phyloP scores from a whole-genome alignment of 2,797 vertebrate species.

The Diglossa cyanea region DNA sequence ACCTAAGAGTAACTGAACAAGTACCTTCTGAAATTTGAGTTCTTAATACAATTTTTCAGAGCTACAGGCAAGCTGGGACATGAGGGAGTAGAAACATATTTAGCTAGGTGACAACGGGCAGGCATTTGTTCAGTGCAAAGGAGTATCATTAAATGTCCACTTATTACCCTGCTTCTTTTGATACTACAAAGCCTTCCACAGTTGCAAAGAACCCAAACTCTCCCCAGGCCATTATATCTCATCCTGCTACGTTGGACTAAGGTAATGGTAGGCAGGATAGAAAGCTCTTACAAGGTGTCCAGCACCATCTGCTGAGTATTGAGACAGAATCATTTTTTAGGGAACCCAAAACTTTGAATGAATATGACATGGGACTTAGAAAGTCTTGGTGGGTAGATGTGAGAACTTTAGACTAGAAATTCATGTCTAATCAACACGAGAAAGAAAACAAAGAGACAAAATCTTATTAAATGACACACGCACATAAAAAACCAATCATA shows the following conservation, averaged over 20 bases:
- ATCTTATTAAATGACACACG: background rate
- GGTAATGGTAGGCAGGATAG: background rate
- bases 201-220: background rate
- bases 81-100: background rate
- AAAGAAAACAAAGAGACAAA: background rate
- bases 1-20: background rate
- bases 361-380: background rate
- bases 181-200: background rate
- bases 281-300: background rate
- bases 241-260: background rate
- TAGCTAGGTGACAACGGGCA: background rate
- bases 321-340: background rate
- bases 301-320: background rate
- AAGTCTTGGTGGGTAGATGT: rapidly evolving
- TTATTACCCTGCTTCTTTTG: background rate
- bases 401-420: background rate
- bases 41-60: background rate
- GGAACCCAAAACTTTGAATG: background rate
- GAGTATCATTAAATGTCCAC: background rate
- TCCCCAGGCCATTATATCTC: background rate
- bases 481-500: rapidly evolving
- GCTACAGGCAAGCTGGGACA: background rate
- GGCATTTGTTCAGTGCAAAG: background rate
- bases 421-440: rapidly evolving
- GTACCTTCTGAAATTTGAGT: background rate